Base-by-base conservation (phyloP, 92 coral and sea anemone genomes). In the Nematostella vectensis region DNA sequence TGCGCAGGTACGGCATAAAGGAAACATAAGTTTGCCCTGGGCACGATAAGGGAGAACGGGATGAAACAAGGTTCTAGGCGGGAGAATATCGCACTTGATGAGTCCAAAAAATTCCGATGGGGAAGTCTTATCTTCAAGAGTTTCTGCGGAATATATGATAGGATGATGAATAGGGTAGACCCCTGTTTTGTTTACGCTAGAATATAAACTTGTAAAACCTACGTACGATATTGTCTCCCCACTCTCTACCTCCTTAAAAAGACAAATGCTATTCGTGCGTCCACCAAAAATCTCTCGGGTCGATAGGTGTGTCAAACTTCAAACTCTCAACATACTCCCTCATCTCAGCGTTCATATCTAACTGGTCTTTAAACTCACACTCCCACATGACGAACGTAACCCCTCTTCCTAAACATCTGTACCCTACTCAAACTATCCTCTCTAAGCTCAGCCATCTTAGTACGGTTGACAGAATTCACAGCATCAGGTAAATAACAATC, bases 31-130 rank as follows among this genome's bases (percentile, higher is more conserved):
- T 25, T 68, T 74, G 11, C 28, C 24, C 31, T 68, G 25, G 29
- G 24, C 19, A 3, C 28, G 21, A 30, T 49, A 54, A 16, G 88
- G 88, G 0, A 81, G 56, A 8, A 81, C 70, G 12, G 88, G 88
- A 27, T 75, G 82, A 31, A 36, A 75, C 28, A 75, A 52, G 29
- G 64, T 61, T 2, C 71, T 67, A 0, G 83, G 83, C 0, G 83
- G 79, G 11, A 75, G 50, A 50, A 81, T 71, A 0, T 62, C 54
- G 47, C 78, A 69, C 37, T 81, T 75, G 21, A 69, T 54, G 28
- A 75, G 25, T 0, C 83, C 88, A 39, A 69, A 75, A 33, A 33
- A 33, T 33, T 33, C 40, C 15, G 6, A 15, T 33, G 40, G 40
- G 6, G 40, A 33, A 33, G n/a, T n/a, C 8, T 15, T 6, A 33